Conservation (phyloP, 2,888 invertebrate species). For the Drosophila infuscata region DNA sequence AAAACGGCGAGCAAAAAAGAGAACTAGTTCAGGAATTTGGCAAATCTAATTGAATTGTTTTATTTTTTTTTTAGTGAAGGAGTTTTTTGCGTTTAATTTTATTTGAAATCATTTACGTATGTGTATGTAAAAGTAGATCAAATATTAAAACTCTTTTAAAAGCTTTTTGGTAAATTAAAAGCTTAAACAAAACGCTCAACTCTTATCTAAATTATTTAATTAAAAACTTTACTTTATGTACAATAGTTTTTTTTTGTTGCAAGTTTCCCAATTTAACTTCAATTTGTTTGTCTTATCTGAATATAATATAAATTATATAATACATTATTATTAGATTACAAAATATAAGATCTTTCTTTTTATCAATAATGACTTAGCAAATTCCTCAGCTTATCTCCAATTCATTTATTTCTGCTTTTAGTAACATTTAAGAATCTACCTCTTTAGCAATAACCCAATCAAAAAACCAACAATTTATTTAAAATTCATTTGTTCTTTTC, state of each 20-base stretch:
- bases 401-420: not conserved
- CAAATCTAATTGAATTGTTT: conserved; percentile 3
- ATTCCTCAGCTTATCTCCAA: no score
- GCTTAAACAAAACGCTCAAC: not conserved
- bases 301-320: not conserved
- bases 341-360: not conserved
- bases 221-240: not conserved
- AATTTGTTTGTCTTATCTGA: not conserved
- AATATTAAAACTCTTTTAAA: not conserved
- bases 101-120: not conserved
- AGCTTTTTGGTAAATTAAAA: not conserved
- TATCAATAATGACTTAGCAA: no score
- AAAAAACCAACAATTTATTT: not conserved
- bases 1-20: not conserved
- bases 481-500: not conserved
- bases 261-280: not conserved
- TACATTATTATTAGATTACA: not conserved
- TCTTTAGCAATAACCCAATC: not conserved
- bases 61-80: not conserved
- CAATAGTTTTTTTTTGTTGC: no score
- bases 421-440: not conserved
- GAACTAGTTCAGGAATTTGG: conserved; percentile 28
- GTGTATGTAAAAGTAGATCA: not conserved
- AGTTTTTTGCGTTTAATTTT: not conserved
- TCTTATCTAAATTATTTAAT: not conserved